These are phyloP conservation scores for Agrotis clavis DNA, from an alignment of 2,888 invertebrate genomes.

Conservation along the genomic window DNA sequence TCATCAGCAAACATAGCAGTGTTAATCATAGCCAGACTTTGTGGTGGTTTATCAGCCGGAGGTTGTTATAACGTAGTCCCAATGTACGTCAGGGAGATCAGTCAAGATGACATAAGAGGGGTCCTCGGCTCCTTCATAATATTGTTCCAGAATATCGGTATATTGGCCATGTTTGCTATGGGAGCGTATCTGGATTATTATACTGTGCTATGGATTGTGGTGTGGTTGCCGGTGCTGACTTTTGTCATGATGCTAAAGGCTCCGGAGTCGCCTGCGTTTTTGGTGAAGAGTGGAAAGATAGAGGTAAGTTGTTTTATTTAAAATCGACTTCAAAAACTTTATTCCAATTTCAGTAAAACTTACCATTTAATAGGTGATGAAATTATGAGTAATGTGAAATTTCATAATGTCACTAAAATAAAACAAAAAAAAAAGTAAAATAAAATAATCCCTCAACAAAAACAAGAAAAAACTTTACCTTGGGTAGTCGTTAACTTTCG, in stretches of 20 bases:
- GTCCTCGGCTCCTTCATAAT: constrained; percentile 76
- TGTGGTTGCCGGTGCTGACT: constrained; percentile 73
- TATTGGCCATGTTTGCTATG: constrained; percentile 78
- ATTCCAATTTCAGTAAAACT: too few relatives aligned
- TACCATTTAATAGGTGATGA: too few relatives aligned
- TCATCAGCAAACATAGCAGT: constrained; percentile 67
- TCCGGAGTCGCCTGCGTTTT: constrained; percentile 82
- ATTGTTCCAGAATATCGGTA: constrained; percentile 76
- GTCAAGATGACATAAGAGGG: constrained; percentile 80
- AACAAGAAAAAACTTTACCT: too few relatives aligned
- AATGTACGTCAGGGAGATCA: constrained; percentile 82
- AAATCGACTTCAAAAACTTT: too few relatives aligned
- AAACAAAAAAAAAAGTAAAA: too few relatives aligned
- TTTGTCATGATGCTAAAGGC: constrained; percentile 75
- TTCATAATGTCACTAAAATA: too few relatives aligned
- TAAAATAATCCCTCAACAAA: too few relatives aligned
- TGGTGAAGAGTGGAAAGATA: constrained; percentile 77
- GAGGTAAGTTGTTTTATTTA: constrained; percentile 70
- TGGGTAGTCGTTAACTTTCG: neutral
- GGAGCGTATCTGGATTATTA: constrained; percentile 78
- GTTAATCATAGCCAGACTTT: constrained; percentile 75
- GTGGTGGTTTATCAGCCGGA: constrained; percentile 77
- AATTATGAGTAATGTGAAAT: too few relatives aligned
- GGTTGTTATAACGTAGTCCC: constrained; percentile 79
- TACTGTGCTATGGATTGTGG: constrained; percentile 73